Evolutionary conservation across 2,797 vertebrate species (phyloP), one percentile per base, ranked within the genome.

Genomic region (Acipenser transmontanus): DNA sequence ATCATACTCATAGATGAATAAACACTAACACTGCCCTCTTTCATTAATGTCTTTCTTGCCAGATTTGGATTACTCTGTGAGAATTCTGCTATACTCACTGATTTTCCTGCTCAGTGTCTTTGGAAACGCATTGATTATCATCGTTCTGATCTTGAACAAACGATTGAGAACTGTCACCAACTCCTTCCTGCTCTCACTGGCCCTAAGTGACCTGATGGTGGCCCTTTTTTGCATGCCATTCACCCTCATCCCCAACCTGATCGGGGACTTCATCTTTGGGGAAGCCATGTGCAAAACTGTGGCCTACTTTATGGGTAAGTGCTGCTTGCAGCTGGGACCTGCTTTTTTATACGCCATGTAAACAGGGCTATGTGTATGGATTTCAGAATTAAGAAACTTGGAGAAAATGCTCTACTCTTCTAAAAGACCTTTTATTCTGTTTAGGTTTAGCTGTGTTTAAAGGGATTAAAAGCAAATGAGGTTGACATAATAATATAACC

Each of bases 221-320:
- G 85, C 87, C 0, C 61, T 89, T 61, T 82, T 87, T 67, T 91
- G 89, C 74, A 88, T 91, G 86, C 89, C 89, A 69, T 91, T 91
- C 82, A 90, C 84, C 2, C 84, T 91, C 34, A 63, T 91, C 69
- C 89, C 89, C 65, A 85, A 80, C 73, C 78, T 91, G 62, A 85
- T 91, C 85, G 80, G 82, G 54, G 81, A 84, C 57, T 91, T 91
- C 77, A 1, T 91, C 80, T 91, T 91, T 5, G 89, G 89, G 2
- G 78, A 84, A 6, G 74, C 74, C 1, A 68, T 90, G 78, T 91
- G 89, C 82, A 87, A 87, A 71, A 72, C 84, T 0, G 72, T 88
- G 13, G 80, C 88, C 61, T 91, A 91, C 73, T 85, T 91, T 66
- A 91, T 91, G 89, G 88, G 89, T 91, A 73, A 64, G 81, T 66